These are phyloP conservation scores for Mormyrus iriodes DNA, from an alignment of 2,113 vertebrate genomes.

Conservation along the genomic window DNA sequence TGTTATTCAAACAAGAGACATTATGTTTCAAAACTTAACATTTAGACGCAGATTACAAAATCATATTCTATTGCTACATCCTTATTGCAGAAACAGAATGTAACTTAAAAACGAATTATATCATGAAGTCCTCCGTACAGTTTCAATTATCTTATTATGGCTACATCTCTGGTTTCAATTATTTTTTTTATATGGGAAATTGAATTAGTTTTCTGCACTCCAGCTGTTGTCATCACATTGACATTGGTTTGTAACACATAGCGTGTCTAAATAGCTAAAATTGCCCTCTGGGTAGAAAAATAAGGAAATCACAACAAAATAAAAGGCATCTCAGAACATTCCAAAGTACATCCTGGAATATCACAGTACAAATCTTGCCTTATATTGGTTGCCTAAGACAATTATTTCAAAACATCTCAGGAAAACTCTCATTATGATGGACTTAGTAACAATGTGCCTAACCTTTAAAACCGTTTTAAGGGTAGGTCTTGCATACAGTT, in stretches of 20 bases:
- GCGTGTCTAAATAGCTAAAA: neutral
- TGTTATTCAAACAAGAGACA: neutral
- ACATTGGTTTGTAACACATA: slow-evolving; percentile 21
- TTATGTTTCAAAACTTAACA: neutral
- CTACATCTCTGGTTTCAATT: slow-evolving; percentile 10
- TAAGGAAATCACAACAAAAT: neutral
- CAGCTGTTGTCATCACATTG: slow-evolving; percentile 16
- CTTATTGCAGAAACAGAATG: neutral
- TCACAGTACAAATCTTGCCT: neutral
- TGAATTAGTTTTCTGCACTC: slow-evolving; percentile 17
- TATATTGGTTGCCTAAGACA: neutral
- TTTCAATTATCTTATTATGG: neutral
- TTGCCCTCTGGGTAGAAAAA: neutral
- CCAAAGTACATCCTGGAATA: neutral
- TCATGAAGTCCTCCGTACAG: neutral
- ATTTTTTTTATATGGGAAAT: slow-evolving; percentile 12
- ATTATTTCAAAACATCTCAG: neutral
- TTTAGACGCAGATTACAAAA: neutral
- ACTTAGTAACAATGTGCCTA: neutral
- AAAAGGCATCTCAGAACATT: neutral
- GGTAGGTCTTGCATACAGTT: neutral
- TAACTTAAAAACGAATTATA: neutral
- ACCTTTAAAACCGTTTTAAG: neutral
- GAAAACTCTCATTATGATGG: neutral
- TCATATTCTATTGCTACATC: neutral